Percentiles rank a stretch among this genome's conserved stretches.
Evolutionary conservation across 1,140 invertebrate genomes (phyloP).

Genomic region (Drosophila triauraria): DNA sequence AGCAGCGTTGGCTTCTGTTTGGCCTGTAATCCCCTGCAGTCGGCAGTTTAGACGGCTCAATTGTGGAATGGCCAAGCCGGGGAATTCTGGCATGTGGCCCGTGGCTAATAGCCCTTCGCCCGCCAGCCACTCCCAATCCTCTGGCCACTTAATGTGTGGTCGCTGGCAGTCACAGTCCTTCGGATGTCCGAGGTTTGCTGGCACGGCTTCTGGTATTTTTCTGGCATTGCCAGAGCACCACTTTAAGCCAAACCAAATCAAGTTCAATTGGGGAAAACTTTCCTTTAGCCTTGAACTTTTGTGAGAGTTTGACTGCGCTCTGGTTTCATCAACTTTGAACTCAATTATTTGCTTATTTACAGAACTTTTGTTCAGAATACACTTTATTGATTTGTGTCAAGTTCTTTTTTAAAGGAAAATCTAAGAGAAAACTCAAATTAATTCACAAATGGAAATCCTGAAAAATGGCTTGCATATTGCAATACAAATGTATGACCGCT

Average conservation of each 20-base stretch:
- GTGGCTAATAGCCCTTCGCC: constrained; percentile 23
- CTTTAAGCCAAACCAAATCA: constrained; percentile 13
- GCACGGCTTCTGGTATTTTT: constrained; percentile 11
- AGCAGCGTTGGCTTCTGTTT: constrained; percentile 12
- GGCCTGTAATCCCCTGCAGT: constrained; percentile 37
- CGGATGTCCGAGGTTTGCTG: constrained; percentile 1
- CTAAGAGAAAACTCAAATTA: neutral
- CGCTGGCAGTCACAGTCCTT: constrained; percentile 21
- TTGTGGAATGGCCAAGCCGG: constrained; percentile 20
- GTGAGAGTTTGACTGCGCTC: neutral
- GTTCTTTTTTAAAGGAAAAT: neutral
- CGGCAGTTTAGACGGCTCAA: constrained; percentile 50
- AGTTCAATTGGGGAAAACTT: constrained; percentile 9
- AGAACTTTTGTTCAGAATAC: neutral
- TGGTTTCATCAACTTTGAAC: constrained; percentile 1
- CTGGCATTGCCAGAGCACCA: neutral
- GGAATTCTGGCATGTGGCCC: constrained; percentile 6
- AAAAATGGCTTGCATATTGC: too few relatives aligned
- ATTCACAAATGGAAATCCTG: too few relatives aligned
- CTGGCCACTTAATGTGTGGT: constrained; percentile 47
- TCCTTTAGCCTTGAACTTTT: constrained; percentile 19
- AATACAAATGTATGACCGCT: too few relatives aligned
- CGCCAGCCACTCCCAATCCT: neutral
- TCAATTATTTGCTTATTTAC: constrained; percentile 7
- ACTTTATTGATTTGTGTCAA: neutral